Percentiles rank a stretch among this genome's conserved stretches.
phyloP scores from a whole-genome alignment of 2,113 vertebrate genomes.

The Gadus chalcogrammus region DNA sequence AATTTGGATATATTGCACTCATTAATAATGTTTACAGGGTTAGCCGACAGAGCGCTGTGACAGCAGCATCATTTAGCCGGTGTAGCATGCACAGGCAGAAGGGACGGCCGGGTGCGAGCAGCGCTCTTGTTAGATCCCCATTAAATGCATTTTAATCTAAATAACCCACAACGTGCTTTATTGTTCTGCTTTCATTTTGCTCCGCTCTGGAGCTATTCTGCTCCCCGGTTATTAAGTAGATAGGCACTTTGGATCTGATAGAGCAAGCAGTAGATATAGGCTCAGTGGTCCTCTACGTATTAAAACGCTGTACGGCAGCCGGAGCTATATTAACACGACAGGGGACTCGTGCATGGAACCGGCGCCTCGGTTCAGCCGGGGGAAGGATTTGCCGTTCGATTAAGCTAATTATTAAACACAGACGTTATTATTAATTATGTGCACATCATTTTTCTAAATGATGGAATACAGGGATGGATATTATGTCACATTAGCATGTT shows the following conservation, averaged over 20 bases:
- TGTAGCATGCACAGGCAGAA: conserved; percentile 69
- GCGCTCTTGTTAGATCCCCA: conserved; percentile 55
- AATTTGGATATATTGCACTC: conserved; percentile 91
- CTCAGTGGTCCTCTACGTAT: conserved; percentile 48
- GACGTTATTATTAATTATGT: too few species aligned
- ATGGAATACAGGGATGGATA: too few species aligned
- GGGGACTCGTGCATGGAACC: too few species aligned
- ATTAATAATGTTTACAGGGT: conserved; percentile 95
- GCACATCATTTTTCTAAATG: too few species aligned
- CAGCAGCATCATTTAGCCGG: conserved; percentile 87
- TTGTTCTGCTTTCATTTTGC: conserved; percentile 59
- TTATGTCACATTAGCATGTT: too few species aligned
- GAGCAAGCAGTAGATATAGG: conserved; percentile 21
- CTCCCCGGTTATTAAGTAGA: conserved; percentile 54
- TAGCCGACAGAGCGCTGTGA: conserved; percentile 80
- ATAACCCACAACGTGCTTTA: conserved; percentile 65
- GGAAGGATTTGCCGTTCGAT: too few species aligned
- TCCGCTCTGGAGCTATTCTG: conserved; percentile 43
- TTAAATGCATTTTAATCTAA: conserved; percentile 74
- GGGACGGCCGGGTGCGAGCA: conserved; percentile 82
- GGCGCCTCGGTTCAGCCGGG: too few species aligned
- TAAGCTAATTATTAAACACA: too few species aligned
- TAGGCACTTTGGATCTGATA: conserved; percentile 45
- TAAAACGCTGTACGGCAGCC: conserved; percentile 22
- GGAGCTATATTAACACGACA: too few species aligned